Base-by-base conservation (phyloP, 2,797 vertebrate species). In the Chaunax sp. region DNA sequence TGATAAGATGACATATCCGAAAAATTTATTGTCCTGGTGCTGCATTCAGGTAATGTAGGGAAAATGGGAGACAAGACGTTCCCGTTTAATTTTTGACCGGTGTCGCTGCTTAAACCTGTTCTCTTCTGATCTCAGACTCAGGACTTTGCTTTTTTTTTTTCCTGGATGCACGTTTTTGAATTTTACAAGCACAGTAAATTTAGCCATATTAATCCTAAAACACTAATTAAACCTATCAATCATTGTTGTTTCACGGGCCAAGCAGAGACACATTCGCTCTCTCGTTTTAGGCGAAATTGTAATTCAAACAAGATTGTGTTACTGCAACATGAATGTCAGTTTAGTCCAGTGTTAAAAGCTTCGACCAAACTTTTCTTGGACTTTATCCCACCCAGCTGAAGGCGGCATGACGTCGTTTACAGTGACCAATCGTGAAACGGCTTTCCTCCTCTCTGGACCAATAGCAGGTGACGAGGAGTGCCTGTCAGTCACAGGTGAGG, bases 401-500 rank as follows among this genome's bases (percentile, higher is more conserved):
- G 54, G 80, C 76, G 59, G 22, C 83, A 54, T 89, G 88, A 89
- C 85, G 85, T 87, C 44, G 41, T 58, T 86, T 72, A 81, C 81
- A 73, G 80, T 87, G 91, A 55, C 95, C 94, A 93, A 95, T 86
- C 72, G 47, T 14, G 62, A 57, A 67, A 58, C 78, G 78, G 75
- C 78, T 57, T 77, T 56, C 71, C 81, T 74, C 33, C 28, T 35
- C 18, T 52, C 7, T 22, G 19, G 71, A 56, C 94, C 93, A 94
- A 94, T 94, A 11, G 87, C 85, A 84, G 64, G 9, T n/a, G 18
- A 35, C 45, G 76, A 82, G 83, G 64, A 49, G 78, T 63, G 86
- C 77, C 92, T 94, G 95, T 94, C 94, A 90, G 86, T 95, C 95
- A 92, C 89, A 93, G 84, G 93, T 92, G 93, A 95, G 93, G 91